These are phyloP conservation scores for Leptinotarsa peninsularis DNA, from an alignment of 2,888 invertebrate species.

Conservation along the genomic window DNA sequence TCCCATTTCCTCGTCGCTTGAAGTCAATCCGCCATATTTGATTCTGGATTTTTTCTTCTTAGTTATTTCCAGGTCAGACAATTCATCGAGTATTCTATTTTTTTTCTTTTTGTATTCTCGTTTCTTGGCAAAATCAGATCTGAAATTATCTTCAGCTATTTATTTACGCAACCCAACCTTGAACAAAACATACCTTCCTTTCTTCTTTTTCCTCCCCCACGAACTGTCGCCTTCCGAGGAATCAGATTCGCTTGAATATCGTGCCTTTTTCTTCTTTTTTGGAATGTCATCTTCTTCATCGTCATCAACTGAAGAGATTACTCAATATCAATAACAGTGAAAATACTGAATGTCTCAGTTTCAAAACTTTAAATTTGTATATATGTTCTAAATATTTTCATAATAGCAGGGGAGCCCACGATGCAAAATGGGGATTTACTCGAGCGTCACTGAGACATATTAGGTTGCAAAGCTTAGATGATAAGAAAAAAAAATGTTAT, in stretches of 20 bases:
- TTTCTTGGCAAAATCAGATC: conserved; percentile 55
- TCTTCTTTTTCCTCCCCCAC: conserved; percentile 66
- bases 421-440: too few species aligned
- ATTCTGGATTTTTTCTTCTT: conserved; percentile 66
- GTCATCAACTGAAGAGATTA: neutral
- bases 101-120: conserved; percentile 65
- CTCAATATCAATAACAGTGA: neutral
- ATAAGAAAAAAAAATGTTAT: too few species aligned
- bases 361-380: too few species aligned
- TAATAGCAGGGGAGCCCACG: too few species aligned
- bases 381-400: too few species aligned
- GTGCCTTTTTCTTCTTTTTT: conserved; percentile 5
- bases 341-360: too few species aligned
- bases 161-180: conserved; percentile 54
- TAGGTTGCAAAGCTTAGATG: too few species aligned
- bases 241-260: conserved; percentile 3
- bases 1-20: conserved; percentile 67
- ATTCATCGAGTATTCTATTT: conserved; percentile 45
- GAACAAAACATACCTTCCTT: conserved; percentile 72
- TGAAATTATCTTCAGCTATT: conserved; percentile 58
- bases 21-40: conserved; percentile 72
- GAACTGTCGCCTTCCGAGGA: conserved; percentile 26
- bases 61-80: conserved; percentile 37
- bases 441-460: too few species aligned
- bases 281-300: conserved; percentile 16